These are phyloP conservation scores for Aleiodes sp. DNA, from an alignment of 1,140 invertebrate species.

Conservation along the genomic window DNA sequence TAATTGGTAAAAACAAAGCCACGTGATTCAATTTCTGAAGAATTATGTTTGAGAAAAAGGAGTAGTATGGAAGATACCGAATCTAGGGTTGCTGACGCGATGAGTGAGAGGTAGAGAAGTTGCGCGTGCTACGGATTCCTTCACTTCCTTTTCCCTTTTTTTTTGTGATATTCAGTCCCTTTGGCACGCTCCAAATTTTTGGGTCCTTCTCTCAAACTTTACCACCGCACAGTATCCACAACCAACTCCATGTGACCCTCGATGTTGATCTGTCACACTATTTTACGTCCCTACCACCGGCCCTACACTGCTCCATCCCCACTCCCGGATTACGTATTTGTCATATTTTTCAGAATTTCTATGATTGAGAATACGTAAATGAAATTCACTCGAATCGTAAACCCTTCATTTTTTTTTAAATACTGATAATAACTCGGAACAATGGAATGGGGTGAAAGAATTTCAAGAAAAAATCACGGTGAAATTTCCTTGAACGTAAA, in stretches of 20 bases:
- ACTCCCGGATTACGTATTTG: constrained; percentile 27
- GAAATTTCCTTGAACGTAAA: too few species aligned
- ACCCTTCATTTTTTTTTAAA: too few species aligned
- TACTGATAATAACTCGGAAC: too few species aligned
- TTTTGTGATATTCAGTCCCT: neutral
- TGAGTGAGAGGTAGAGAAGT: constrained; percentile 12
- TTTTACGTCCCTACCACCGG: constrained; percentile 39
- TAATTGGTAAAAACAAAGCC: too few species aligned
- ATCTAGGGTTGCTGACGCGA: too few species aligned
- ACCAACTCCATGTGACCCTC: constrained; percentile 41
- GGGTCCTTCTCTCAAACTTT: constrained; percentile 35
- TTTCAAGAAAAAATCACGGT: too few species aligned
- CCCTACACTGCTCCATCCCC: constrained; percentile 32
- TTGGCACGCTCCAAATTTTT: constrained; percentile 25
- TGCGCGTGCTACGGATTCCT: constrained; percentile 5
- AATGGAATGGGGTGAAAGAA: too few species aligned
- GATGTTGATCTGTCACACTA: constrained; percentile 52
- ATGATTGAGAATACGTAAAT: neutral
- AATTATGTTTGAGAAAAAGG: too few species aligned
- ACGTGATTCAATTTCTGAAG: too few species aligned
- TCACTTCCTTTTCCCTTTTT: constrained; percentile 4
- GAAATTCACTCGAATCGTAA: too few species aligned
- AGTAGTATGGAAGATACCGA: too few species aligned
- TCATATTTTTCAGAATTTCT: neutral
- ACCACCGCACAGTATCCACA: constrained; percentile 43